phyloP scores from a whole-genome alignment of 2,888 invertebrate genomes.

The Synanthedon andrenaeformis region DNA sequence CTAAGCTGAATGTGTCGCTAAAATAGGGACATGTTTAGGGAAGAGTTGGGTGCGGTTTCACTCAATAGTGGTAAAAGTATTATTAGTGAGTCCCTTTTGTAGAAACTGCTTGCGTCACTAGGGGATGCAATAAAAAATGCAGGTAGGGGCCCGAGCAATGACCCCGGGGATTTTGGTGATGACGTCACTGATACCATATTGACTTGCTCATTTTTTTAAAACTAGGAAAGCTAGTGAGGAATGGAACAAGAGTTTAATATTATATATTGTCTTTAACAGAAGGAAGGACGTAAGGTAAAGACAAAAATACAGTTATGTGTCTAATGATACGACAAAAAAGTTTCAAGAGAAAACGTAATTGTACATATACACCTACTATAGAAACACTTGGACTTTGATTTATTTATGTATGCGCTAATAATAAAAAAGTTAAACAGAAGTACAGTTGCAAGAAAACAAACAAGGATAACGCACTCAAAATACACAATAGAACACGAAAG shows the following conservation, averaged over 20 bases:
- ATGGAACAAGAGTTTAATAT: too few species aligned
- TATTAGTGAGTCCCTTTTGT: not conserved
- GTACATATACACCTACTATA: too few species aligned
- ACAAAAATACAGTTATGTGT: too few species aligned
- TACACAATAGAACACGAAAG: slow-evolving; percentile 20
- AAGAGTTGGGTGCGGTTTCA: not conserved
- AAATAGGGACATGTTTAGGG: not conserved
- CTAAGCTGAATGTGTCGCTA: not conserved
- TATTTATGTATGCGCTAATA: too few species aligned
- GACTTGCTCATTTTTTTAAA: slow-evolving; percentile 6
- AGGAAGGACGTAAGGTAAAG: too few species aligned
- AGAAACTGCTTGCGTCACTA: slow-evolving; percentile 46
- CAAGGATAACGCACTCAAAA: slow-evolving; percentile 25
- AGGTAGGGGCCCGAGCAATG: slow-evolving; percentile 63
- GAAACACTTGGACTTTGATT: not conserved
- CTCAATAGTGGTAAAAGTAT: not conserved
- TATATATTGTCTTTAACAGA: too few species aligned
- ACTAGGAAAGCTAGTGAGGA: too few species aligned
- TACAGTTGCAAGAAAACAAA: slow-evolving; percentile 4
- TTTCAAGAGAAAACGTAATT: too few species aligned
- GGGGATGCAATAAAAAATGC: slow-evolving; percentile 64
- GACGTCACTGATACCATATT: slow-evolving; percentile 46
- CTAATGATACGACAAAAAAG: too few species aligned
- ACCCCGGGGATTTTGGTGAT: slow-evolving; percentile 49
- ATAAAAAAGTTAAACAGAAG: not conserved